Base-by-base conservation (phyloP, 2,888 invertebrate species). In the Arrhopalites spinosus region DNA sequence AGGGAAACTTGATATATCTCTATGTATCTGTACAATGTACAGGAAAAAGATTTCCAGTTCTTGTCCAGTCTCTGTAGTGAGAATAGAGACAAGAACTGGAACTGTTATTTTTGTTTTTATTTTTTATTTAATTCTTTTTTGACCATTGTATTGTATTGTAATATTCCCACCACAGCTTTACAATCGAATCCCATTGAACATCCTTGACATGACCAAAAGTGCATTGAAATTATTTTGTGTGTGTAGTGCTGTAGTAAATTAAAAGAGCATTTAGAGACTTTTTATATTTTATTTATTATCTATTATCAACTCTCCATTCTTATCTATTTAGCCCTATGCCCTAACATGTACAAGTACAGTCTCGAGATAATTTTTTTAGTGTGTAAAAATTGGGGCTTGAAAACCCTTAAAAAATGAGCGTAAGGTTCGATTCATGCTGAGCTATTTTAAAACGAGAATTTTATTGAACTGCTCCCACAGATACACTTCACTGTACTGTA, bases 401-500 rank as follows among this genome's bases (percentile, higher is more conserved):
- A 36, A 11, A 36, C 36, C 36, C n/a, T 7, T 3, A 36, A 36
- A 36, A 36, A 36, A 36, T 36, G 36, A 36, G 36, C 5, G 11
- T 36, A n/a, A 50, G 50, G 8, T 59, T 11, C 25, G 25, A 25
- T 59, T 25, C 59, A 59, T 59, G 59, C 59, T 59, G 59, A 59
- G 59, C 59, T 59, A 59, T 59, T 59, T 59, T 50, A 17, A 36
- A 36, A 7, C 11, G 36, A 36, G 5, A 36, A 36, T 36, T 36
- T 36, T 36, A 36, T 36, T 36, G 36, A n/a, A n/a, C n/a, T n/a
- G n/a, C n/a, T n/a, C n/a, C n/a, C n/a, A n/a, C n/a, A n/a, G n/a
- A n/a, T n/a, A n/a, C 36, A 36, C 36, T 36, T 36, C 36, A 36
- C 36, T 36, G 5, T 36, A 11, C 36, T 11, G 36, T 36, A 11